Evolutionary conservation across 53 echinoderm and acorn worm genomes (phyloP).

Genomic region (Holothuria leucospilota): DNA sequence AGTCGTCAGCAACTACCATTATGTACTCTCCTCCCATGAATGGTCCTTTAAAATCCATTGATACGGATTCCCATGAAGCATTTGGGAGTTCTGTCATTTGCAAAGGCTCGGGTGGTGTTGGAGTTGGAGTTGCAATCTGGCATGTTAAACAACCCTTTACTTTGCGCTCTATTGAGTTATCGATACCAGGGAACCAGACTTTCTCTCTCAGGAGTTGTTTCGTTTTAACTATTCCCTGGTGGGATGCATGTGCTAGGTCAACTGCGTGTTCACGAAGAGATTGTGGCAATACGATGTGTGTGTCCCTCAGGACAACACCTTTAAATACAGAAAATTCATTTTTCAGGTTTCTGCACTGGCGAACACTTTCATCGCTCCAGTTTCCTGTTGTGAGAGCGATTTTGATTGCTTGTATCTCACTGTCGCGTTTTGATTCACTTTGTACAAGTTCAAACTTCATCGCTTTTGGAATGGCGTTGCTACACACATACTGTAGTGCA

Average conservation of each 20-base stretch:
- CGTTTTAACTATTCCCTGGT: slow-evolving; percentile 62
- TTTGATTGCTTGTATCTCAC: slow-evolving; percentile 14
- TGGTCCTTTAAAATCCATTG: no score
- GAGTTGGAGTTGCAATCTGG: slow-evolving; percentile 43
- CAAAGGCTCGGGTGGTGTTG: no score
- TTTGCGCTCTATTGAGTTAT: slow-evolving; percentile 37
- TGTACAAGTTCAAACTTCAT: slow-evolving; percentile 61
- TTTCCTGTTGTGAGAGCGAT: slow-evolving; percentile 16
- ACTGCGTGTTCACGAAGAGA: slow-evolving; percentile 31
- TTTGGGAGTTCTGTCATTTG: no score
- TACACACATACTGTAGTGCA: no score
- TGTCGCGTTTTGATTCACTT: no score
- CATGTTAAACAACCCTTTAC: slow-evolving; percentile 48
- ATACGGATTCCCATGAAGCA: no score
- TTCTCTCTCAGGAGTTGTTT: no score
- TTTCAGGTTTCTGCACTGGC: background rate
- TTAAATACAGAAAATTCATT: no score
- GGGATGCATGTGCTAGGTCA: slow-evolving; percentile 54
- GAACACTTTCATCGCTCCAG: slow-evolving; percentile 23
- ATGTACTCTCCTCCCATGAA: no score
- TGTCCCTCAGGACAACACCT: slow-evolving; percentile 23
- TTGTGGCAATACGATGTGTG: slow-evolving; percentile 47
- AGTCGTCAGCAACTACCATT: slow-evolving; percentile 27
- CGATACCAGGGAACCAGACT: slow-evolving; percentile 63
- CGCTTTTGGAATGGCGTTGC: slow-evolving; percentile 64